These are phyloP conservation scores for Hypotaenidia okinawae DNA, from an alignment of 2,797 vertebrate species.

Conservation along the genomic window DNA sequence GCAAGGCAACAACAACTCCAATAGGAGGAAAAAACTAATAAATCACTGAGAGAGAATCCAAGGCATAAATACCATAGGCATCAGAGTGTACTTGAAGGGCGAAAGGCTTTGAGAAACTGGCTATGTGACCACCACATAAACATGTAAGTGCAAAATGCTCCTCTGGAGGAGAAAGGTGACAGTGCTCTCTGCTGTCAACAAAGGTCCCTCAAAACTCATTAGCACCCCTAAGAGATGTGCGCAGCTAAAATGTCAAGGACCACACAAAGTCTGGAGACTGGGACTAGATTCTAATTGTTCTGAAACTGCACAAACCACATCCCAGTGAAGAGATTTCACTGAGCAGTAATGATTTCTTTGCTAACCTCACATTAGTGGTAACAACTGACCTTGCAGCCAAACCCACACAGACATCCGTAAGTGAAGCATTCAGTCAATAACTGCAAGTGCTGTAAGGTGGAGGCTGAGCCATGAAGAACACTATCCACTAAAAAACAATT, in stretches of 20 bases:
- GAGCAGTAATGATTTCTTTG: background rate
- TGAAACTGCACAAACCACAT: background rate
- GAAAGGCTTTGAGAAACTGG: background rate
- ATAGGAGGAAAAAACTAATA: background rate
- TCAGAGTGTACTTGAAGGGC: background rate
- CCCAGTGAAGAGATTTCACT: fast-evolving
- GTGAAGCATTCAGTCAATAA: background rate
- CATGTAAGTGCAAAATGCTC: background rate
- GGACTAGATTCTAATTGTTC: background rate
- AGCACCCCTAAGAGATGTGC: background rate
- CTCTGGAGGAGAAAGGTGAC: background rate
- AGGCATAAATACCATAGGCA: background rate
- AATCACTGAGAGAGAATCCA: background rate
- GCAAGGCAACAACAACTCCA: background rate
- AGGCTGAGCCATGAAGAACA: background rate
- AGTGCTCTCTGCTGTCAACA: background rate
- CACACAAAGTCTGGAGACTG: background rate
- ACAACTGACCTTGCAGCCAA: background rate
- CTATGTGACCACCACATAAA: background rate
- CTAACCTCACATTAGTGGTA: background rate
- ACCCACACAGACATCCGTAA: background rate
- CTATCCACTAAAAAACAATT: background rate
- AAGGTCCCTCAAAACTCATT: background rate
- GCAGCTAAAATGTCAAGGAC: background rate
- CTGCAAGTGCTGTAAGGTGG: background rate